Base-by-base conservation (phyloP, 2,113 vertebrate species). In the Pelecanoides urinatrix region DNA sequence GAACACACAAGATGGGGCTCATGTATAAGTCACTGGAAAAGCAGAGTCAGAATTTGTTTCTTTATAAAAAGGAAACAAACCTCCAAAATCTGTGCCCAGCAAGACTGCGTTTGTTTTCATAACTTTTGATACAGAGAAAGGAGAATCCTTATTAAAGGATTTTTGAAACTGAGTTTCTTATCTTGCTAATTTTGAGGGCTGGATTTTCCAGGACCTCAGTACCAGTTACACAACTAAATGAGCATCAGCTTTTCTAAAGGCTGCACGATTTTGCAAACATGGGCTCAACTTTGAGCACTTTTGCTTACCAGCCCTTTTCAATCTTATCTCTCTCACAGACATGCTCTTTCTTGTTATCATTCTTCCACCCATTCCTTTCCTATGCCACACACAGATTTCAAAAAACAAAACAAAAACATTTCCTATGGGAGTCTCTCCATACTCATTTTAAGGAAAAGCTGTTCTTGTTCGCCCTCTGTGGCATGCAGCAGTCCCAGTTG, bases 281-380 rank as follows among this genome's bases (percentile, higher is more conserved):
- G 29, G 63, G 40, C 68, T 95, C 90, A 92, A 93, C 79, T 88
- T 9, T 1, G 63, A 94, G 76, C 50, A 36, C 77, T 94, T 96
- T 88, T 90, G 84, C 94, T 95, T 94, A 95, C 84, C 70, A 95
- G 81, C 27, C 74, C 74, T 91, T 94, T 97, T 78, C 94, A 92
- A 83, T 89, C 96, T 96, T 95, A 92, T 93, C 88, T 94, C 84
- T 88, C 68, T 61, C 68, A 16, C 84, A 87, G 92, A 80, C 89
- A 47, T 94, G 92, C 92, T 94, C 89, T 78, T 63, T 95, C 96
- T 92, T 92, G 92, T 89, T 91, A 94, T 95, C 71, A n/a, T 94
- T 80, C 95, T 97, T 90, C 94, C 92, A 95, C 65, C 73, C 66
- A 75, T 92, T 77, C 87, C 40, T 67, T 94, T 95, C 82, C 80